Evolutionary conservation across 2,888 invertebrate genomes (phyloP).

Genomic region (Tipula lateralis): DNA sequence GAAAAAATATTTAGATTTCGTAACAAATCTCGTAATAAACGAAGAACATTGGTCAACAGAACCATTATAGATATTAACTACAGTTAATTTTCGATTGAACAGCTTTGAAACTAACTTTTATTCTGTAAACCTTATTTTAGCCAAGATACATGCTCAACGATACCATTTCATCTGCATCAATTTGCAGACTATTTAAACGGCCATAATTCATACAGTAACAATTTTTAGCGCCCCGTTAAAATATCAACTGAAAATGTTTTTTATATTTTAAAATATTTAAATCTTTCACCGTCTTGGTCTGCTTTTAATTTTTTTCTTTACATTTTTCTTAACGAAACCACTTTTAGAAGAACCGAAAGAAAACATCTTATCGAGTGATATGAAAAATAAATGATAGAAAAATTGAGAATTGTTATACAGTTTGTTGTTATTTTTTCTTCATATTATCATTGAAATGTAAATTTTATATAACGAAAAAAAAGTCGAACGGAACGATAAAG

Average conservation of each 20-base stretch:
- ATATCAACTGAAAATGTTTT: background rate
- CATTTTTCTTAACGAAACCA: background rate
- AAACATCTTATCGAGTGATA: slow-evolving; percentile 6
- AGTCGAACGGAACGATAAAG: background rate
- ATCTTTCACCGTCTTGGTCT: background rate
- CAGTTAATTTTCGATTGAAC: too few relatives aligned
- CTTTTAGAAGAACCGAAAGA: background rate
- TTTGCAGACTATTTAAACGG: background rate
- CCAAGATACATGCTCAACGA: too few relatives aligned
- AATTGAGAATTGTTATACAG: background rate
- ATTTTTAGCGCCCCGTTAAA: background rate
- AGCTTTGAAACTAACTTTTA: too few relatives aligned
- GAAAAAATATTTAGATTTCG: too few relatives aligned
- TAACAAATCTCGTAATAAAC: too few relatives aligned
- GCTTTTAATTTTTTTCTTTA: background rate
- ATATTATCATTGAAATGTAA: background rate
- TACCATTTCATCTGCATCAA: background rate
- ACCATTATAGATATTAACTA: too few relatives aligned
- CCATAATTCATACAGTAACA: background rate
- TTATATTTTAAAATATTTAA: background rate
- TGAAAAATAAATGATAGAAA: slow-evolving; percentile 1
- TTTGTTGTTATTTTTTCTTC: background rate
- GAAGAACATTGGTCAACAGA: too few relatives aligned
- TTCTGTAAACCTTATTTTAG: too few relatives aligned
- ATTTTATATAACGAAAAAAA: background rate